Percentiles rank a stretch among this genome's conserved stretches.
phyloP scores from a whole-genome alignment of 2,797 vertebrate genomes.

The Schizopygopsis pylzovi region DNA sequence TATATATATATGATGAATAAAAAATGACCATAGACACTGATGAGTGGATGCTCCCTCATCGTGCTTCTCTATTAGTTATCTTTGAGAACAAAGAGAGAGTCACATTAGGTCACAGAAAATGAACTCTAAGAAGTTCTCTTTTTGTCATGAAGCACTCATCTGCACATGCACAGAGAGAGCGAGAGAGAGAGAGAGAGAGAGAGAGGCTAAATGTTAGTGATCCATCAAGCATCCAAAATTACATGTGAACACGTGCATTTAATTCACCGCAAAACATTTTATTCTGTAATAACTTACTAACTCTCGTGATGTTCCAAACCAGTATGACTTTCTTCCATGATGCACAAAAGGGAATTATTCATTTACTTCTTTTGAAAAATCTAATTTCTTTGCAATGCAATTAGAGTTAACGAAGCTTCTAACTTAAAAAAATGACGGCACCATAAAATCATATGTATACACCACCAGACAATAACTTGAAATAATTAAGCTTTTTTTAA shows the following conservation, averaged over 20 bases:
- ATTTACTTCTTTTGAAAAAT: not conserved
- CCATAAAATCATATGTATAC: not conserved
- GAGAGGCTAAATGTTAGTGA: not conserved
- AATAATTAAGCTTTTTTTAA: too few relatives aligned
- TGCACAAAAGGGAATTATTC: not conserved
- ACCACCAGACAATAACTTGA: too few relatives aligned
- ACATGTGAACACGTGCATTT: not conserved
- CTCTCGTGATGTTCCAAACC: not conserved
- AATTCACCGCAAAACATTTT: not conserved
- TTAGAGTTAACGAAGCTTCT: not conserved
- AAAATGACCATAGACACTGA: slow-evolving; percentile 49
- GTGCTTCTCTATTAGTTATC: slow-evolving; percentile 41
- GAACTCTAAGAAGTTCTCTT: not conserved
- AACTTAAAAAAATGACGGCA: not conserved
- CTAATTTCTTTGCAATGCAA: not conserved
- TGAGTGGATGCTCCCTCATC: slow-evolving; percentile 42
- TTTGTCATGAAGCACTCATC: not conserved
- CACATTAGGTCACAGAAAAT: slow-evolving; percentile 28
- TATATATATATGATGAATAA: slow-evolving; percentile 54
- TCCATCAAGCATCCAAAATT: not conserved
- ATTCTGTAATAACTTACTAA: not conserved
- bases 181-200: not conserved
- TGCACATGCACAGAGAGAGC: not conserved
- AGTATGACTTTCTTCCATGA: not conserved
- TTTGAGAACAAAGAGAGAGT: slow-evolving; percentile 39